phyloP scores from a whole-genome alignment of 2,113 vertebrate genomes.

The Platichthys stellatus region DNA sequence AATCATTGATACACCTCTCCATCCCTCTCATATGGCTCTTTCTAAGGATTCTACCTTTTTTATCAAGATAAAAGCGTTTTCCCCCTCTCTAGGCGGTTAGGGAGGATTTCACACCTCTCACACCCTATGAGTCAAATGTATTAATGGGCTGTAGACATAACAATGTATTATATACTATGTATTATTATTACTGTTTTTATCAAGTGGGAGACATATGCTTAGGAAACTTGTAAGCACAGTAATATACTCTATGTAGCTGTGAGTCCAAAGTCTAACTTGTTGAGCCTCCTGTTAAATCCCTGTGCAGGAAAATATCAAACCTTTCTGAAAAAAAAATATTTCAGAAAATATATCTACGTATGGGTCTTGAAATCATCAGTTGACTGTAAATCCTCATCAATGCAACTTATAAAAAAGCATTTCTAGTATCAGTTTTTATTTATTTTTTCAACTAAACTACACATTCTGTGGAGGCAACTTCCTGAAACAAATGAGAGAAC shows the following conservation, averaged over 20 bases:
- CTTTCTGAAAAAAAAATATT: too few species aligned
- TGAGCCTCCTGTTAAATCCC: not conserved
- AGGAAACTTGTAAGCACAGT: slow-evolving; percentile 7
- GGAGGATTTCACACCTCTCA: too few species aligned
- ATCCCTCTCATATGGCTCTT: too few species aligned
- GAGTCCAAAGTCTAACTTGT: slow-evolving; percentile 77
- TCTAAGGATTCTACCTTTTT: too few species aligned
- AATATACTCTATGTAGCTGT: not conserved
- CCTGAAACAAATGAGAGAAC: not conserved
- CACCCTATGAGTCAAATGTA: not conserved
- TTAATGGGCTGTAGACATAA: too few species aligned
- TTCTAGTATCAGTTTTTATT: not conserved
- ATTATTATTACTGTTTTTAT: not conserved
- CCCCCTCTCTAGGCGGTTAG: too few species aligned
- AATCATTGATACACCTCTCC: too few species aligned
- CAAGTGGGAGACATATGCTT: not conserved
- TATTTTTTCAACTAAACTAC: not conserved
- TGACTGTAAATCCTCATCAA: not conserved
- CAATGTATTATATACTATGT: too few species aligned
- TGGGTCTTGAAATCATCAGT: not conserved
- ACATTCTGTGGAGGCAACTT: slow-evolving; percentile 8
- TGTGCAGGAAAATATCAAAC: not conserved
- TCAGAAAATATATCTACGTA: too few species aligned
- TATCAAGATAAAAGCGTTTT: too few species aligned
- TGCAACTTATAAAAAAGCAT: not conserved